phyloP scores from a whole-genome alignment of 2,113 vertebrate genomes.

The Fukomys damarensis region DNA sequence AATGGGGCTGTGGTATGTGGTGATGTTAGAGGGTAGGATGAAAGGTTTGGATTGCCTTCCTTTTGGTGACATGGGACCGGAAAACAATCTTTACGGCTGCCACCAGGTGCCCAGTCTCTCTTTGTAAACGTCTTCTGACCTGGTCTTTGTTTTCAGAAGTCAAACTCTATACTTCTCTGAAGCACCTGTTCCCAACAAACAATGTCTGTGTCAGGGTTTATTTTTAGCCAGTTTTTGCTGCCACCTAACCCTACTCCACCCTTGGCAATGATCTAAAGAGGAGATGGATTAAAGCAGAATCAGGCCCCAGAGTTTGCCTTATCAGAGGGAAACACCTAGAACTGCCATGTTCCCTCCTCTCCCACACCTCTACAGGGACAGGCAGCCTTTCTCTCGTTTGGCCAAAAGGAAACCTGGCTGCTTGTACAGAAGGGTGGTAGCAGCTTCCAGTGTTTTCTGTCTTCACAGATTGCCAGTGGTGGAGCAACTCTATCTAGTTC shows the following conservation, averaged over 20 bases:
- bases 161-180: conserved; percentile 56
- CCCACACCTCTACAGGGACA: not conserved
- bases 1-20: not conserved
- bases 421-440: not conserved
- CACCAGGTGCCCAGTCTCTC: not conserved
- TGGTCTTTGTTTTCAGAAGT: conserved; percentile 41
- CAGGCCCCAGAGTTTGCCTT: conserved; percentile 75
- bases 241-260: not conserved
- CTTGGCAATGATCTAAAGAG: conserved; percentile 60
- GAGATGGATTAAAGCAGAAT: conserved; percentile 71
- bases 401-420: not conserved
- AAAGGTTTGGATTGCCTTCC: not conserved
- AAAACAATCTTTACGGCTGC: not conserved
- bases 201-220: conserved; percentile 76
- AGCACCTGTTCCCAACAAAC: conserved; percentile 75
- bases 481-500: too few species aligned
- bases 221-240: conserved; percentile 78
- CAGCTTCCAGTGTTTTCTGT: not conserved
- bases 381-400: not conserved
- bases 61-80: not conserved
- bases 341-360: not conserved
- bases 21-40: not conserved
- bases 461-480: not conserved
- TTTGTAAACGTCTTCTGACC: not conserved
- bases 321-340: conserved; percentile 66